Conservation (phyloP, 2,888 invertebrate species). For the Spilosoma lubricipeda region DNA sequence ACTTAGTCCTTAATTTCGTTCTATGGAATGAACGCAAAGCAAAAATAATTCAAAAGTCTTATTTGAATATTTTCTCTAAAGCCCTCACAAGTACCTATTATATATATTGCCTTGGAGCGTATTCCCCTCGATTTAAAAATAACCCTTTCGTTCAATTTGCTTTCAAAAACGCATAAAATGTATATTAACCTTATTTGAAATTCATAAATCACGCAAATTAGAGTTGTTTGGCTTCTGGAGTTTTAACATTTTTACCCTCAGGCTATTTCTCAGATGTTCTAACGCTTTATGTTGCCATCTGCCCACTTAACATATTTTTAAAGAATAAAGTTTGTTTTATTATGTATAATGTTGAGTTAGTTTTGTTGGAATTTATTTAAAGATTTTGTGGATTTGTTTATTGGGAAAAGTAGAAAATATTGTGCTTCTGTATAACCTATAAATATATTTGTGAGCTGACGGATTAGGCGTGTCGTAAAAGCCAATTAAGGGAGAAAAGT, state of each 20-base stretch:
- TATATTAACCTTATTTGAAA: slow-evolving; percentile 57
- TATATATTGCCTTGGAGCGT: slow-evolving; percentile 18
- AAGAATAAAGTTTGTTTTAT: not conserved
- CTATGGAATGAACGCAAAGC: not conserved
- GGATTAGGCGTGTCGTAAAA: no score
- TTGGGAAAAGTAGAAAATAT: not conserved
- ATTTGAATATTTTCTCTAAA: slow-evolving; percentile 6
- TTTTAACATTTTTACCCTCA: slow-evolving; percentile 49
- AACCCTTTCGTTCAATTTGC: slow-evolving; percentile 47
- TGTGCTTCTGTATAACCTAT: not conserved
- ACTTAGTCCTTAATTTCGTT: not conserved
- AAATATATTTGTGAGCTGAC: no score
- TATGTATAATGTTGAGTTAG: not conserved
- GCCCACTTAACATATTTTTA: slow-evolving; percentile 3
- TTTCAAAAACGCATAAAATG: slow-evolving; percentile 50
- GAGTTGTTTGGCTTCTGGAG: slow-evolving; percentile 60
- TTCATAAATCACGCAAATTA: slow-evolving; percentile 67
- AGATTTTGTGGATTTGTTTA: not conserved
- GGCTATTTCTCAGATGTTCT: slow-evolving; percentile 54
- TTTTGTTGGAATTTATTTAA: not conserved
- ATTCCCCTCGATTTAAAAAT: slow-evolving; percentile 39
- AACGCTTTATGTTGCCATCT: slow-evolving; percentile 42
- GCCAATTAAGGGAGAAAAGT: no score
- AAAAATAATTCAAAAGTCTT: not conserved
- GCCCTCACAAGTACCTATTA: not conserved